phyloP scores from a whole-genome alignment of 2,888 invertebrate species.

The Cecidostiba fungosa region DNA sequence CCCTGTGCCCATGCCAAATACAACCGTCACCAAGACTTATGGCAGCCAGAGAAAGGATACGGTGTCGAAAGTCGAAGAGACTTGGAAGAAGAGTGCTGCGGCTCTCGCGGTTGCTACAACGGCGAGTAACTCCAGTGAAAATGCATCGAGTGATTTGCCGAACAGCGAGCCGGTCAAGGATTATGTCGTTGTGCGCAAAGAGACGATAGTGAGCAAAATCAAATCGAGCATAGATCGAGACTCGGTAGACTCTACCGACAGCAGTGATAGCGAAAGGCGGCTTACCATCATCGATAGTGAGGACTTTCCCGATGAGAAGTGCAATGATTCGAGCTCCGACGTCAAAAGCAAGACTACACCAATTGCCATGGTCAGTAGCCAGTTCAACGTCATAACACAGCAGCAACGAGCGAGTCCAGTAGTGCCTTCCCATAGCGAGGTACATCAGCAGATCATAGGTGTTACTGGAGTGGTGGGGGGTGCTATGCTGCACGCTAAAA shows the following conservation, averaged over 20 bases:
- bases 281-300: constrained; percentile 82
- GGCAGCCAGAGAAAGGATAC: constrained; percentile 53
- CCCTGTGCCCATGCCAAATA: background rate
- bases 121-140: constrained; percentile 60
- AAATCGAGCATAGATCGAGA: constrained; percentile 77
- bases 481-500: constrained; percentile 46
- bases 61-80: constrained; percentile 66
- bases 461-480: background rate
- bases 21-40: constrained; percentile 47
- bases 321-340: constrained; percentile 50
- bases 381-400: constrained; percentile 31
- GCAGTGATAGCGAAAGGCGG: constrained; percentile 85
- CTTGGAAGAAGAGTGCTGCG: constrained; percentile 65
- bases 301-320: constrained; percentile 67
- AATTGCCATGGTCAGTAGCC: background rate
- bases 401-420: constrained; percentile 21
- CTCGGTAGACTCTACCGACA: constrained; percentile 83
- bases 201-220: constrained; percentile 68
- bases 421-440: background rate
- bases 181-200: constrained; percentile 40
- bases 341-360: constrained; percentile 16
- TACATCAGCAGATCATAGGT: background rate
- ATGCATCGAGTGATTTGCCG: constrained; percentile 4
- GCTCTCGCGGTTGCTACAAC: constrained; percentile 67
- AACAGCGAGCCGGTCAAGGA: constrained; percentile 49